Evolutionary conservation across 1,140 invertebrate genomes (phyloP).

Genomic region (Drosophila rufa): DNA sequence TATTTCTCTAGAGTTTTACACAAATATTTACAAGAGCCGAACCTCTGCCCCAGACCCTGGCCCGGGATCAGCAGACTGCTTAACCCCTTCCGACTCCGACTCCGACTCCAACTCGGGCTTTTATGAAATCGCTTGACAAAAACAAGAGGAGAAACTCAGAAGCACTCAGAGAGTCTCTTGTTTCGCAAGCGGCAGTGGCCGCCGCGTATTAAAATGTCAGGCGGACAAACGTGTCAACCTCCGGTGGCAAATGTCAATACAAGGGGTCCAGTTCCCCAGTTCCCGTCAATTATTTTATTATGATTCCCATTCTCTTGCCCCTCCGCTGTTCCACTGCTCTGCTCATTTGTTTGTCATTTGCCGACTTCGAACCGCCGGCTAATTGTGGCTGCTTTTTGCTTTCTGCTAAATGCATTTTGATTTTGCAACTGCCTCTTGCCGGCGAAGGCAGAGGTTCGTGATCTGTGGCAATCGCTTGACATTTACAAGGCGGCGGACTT

Average conservation of each 20-base stretch:
- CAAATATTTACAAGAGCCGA: constrained; percentile 37
- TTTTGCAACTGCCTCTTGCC: constrained; percentile 63
- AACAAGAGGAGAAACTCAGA: constrained; percentile 40
- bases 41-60: constrained; percentile 6
- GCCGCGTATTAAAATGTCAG: constrained; percentile 71
- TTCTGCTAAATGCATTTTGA: constrained; percentile 76
- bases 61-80: background rate
- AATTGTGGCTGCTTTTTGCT: constrained; percentile 59
- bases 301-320: constrained; percentile 32
- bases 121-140: constrained; percentile 45
- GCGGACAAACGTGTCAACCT: constrained; percentile 33
- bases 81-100: too few relatives aligned
- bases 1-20: constrained; percentile 32
- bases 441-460: constrained; percentile 58
- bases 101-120: constrained; percentile 19
- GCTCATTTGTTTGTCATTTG: constrained; percentile 51
- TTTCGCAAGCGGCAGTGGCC: constrained; percentile 52
- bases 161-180: constrained; percentile 24
- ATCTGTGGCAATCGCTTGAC: constrained; percentile 75
- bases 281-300: constrained; percentile 72
- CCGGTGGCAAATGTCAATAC: constrained; percentile 71
- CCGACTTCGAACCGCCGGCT: constrained; percentile 31
- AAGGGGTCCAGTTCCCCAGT: constrained; percentile 48
- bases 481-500: constrained; percentile 79
- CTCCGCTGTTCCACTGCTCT: background rate